phyloP scores from a whole-genome alignment of 2,113 vertebrate genomes.

The Tupaia tana region DNA sequence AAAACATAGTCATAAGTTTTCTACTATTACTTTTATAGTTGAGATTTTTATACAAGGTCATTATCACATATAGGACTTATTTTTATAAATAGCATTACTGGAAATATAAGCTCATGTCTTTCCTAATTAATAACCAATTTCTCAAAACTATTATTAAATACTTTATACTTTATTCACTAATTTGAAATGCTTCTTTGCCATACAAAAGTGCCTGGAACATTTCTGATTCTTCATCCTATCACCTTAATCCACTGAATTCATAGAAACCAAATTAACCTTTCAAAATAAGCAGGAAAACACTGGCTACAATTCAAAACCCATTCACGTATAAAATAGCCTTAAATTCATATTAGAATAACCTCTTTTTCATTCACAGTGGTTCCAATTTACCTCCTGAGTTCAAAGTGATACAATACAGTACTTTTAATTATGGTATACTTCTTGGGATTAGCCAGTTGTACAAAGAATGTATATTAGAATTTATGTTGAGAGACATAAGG shows the following conservation, averaged over 20 bases:
- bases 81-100: not conserved
- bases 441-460: not conserved
- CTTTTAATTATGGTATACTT: not conserved
- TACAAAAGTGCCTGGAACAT: not conserved
- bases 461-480: not conserved
- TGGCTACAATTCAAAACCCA: constrained; percentile 46
- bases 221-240: not conserved
- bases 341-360: not conserved
- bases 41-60: not conserved
- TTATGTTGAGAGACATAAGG: not conserved
- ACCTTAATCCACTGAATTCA: not conserved
- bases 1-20: constrained; percentile 7
- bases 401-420: not conserved
- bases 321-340: not conserved
- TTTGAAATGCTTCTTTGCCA: not conserved
- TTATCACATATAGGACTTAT: not conserved
- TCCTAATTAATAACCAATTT: not conserved
- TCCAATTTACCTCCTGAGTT: not conserved
- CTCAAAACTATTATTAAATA: constrained; percentile 6
- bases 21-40: not conserved
- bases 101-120: constrained; percentile 7
- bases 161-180: constrained; percentile 37
- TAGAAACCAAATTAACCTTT: constrained; percentile 31
- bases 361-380: not conserved
- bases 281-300: constrained; percentile 21